Base-by-base conservation (phyloP, 53 echinoderm and acorn worm genomes). In the Antedon mediterranea region DNA sequence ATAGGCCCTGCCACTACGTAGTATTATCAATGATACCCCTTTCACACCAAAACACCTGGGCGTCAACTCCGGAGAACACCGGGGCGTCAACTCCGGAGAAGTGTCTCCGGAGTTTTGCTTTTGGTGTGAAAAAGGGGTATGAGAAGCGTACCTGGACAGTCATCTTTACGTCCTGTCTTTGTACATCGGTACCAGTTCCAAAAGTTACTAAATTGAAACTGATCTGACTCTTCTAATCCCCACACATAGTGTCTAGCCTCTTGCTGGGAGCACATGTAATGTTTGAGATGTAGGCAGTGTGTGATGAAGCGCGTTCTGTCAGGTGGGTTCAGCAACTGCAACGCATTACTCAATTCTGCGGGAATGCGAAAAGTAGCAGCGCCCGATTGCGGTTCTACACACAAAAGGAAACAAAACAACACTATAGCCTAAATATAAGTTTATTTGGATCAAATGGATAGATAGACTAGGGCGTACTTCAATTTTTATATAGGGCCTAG, bases 171-270 rank as follows among this genome's bases (percentile, higher is more conserved):
- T n/a, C 88, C 81, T 32, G 34, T 79, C 73, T 77, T 74, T 4
- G 85, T 78, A 71, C 97, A 95, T 33, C 74, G 32, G 72, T 95
- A 95, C 30, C 84, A 88, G 73, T 84, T 43, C 97, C 97, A 95
- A 76, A 95, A 92, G 31, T 92, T 85, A 0, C 82, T 78, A 84
- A 84, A 79, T 7, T 76, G 31, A 79, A 81, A 30, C n/a, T 75
- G 34, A 0, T 77, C 32, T 23, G 20, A 43, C 43, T 34, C 57
- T 70, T 77, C 82, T 82, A 32, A 18, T 13, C 57, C 57, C 88
- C 84, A 86, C 2, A 80, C 74, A 43, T 83, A 90, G 14, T 30
- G 72, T 20, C 34, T 13, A 15, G 88, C 34, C 4, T 93, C 93
- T 13, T 81, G 70, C 28, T 80, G 74, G 31, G 78, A 77, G 77